A percentile compares a stretch with the other conserved stretches of the same genome.
phyloP scores from a whole-genome alignment of 2,888 invertebrate species.

The Agonopterix arenella region DNA sequence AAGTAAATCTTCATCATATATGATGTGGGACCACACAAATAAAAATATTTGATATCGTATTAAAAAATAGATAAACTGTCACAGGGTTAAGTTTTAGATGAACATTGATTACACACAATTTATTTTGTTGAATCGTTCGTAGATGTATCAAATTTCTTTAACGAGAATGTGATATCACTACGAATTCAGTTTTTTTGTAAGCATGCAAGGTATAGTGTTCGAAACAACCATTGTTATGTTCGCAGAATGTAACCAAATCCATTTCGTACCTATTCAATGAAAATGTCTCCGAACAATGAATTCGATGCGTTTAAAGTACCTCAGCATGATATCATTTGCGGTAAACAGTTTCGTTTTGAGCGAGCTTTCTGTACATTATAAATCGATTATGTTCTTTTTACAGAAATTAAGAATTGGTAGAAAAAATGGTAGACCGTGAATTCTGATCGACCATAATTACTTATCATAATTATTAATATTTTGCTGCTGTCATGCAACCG shows the following conservation, averaged over 20 bases:
- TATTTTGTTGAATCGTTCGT: neutral
- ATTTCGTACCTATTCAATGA: no score
- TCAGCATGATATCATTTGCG: neutral
- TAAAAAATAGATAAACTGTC: constrained; percentile 30
- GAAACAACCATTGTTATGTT: constrained; percentile 2
- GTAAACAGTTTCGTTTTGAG: neutral
- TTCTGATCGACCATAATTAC: constrained; percentile 42
- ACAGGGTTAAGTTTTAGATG: constrained; percentile 22
- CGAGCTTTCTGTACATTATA: neutral
- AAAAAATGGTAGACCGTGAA: constrained; percentile 8
- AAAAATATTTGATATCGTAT: constrained; percentile 43
- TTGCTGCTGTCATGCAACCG: constrained; percentile 58
- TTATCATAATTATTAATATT: constrained; percentile 60
- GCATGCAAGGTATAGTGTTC: no score
- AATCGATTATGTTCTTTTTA: neutral
- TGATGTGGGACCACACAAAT: constrained; percentile 64
- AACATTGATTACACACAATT: constrained; percentile 30
- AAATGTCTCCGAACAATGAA: neutral
- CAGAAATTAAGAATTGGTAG: constrained; percentile 15
- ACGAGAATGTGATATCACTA: no score
- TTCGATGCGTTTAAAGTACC: neutral
- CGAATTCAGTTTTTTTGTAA: no score
- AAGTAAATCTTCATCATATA: constrained; percentile 60
- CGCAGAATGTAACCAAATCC: neutral
- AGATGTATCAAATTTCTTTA: no score